A percentile compares a stretch with the other conserved stretches of the same genome.
These are phyloP conservation scores for Clarias platycephalus DNA, from an alignment of 2,797 vertebrate genomes.

Conservation along the genomic window DNA sequence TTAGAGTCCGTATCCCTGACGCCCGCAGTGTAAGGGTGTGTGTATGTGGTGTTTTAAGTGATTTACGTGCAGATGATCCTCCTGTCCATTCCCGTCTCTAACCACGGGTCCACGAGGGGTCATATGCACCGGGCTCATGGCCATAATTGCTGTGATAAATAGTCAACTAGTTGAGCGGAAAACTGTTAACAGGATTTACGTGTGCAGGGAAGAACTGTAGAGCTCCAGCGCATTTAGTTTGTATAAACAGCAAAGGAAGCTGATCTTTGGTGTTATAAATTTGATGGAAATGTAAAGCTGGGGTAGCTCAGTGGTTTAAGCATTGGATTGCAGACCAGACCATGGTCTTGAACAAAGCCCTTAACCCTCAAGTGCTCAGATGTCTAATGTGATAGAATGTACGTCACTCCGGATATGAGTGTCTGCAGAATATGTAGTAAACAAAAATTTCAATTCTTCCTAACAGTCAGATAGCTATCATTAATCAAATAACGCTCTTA, in stretches of 20 bases:
- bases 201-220: not conserved
- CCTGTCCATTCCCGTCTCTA: conserved; percentile 42
- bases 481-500: not conserved
- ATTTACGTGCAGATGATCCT: conserved; percentile 40
- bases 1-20: conserved; percentile 37
- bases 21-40: conserved; percentile 21
- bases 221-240: too few relatives aligned
- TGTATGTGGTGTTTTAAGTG: conserved; percentile 32
- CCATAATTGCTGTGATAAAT: conserved; percentile 45
- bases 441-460: not conserved
- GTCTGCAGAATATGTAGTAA: too few relatives aligned
- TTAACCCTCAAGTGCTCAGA: too few relatives aligned
- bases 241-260: not conserved
- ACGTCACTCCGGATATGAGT: too few relatives aligned
- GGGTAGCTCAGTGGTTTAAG: too few relatives aligned
- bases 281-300: not conserved
- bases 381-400: too few relatives aligned
- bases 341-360: too few relatives aligned
- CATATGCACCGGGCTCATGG: conserved; percentile 37
- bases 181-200: not conserved
- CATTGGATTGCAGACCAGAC: too few relatives aligned
- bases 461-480: not conserved
- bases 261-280: not conserved
- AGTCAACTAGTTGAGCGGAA: conserved; percentile 1
- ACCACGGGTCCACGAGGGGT: conserved; percentile 49